Evolutionary conservation across 2,113 vertebrate genomes (phyloP).

Genomic region (Scartelaos histophorus): DNA sequence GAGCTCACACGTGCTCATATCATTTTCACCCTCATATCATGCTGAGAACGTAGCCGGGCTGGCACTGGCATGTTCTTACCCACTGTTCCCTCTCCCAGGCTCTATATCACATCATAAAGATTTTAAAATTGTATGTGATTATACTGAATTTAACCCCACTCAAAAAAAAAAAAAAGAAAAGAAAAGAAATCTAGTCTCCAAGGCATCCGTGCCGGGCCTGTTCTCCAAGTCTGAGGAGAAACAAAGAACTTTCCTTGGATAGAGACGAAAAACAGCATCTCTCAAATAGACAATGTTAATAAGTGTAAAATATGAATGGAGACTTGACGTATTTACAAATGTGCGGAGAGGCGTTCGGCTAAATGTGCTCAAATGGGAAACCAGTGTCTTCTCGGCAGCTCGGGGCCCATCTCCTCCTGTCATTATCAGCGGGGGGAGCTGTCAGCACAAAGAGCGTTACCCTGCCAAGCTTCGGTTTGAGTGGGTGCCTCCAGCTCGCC

Average conservation of each 20-base stretch:
- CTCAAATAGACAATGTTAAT: constrained; percentile 68
- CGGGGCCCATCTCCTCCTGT: constrained; percentile 82
- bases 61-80: constrained; percentile 72
- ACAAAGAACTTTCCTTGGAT: constrained; percentile 72
- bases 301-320: constrained; percentile 70
- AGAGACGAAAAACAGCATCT: constrained; percentile 57
- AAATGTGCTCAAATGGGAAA: constrained; percentile 75
- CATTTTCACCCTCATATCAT: constrained; percentile 70
- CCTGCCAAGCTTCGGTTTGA: constrained; percentile 84
- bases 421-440: constrained; percentile 88
- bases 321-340: constrained; percentile 80
- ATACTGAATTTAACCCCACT: constrained; percentile 72
- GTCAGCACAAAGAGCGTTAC: constrained; percentile 88
- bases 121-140: no score
- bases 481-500: constrained; percentile 89
- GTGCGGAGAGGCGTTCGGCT: constrained; percentile 74
- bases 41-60: constrained; percentile 71
- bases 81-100: constrained; percentile 71
- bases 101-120: constrained; percentile 79
- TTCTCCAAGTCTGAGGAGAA: constrained; percentile 68
- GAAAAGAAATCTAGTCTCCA: constrained; percentile 59
- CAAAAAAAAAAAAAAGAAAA: constrained; percentile 40
- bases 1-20: constrained; percentile 60
- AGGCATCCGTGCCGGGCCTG: constrained; percentile 69
- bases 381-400: constrained; percentile 72